Conservation (phyloP, 2,888 invertebrate species). For the Leptarthrus brevirostris region DNA sequence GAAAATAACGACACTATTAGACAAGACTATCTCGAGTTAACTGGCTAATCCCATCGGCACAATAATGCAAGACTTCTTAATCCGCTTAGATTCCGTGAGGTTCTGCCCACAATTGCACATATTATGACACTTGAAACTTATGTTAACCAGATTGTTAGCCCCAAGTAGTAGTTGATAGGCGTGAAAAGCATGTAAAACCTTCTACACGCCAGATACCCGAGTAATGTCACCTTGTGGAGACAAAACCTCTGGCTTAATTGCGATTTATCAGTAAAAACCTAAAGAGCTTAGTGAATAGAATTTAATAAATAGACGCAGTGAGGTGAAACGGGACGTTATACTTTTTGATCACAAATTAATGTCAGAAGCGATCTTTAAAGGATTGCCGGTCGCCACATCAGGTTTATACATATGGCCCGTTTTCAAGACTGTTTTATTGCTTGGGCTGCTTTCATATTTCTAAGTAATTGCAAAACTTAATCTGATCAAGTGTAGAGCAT, state of each 20-base stretch:
- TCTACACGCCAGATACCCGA: conserved; percentile 11
- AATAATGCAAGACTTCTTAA: neutral
- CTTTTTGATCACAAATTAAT: neutral
- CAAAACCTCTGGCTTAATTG: conserved; percentile 33
- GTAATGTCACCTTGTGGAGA: conserved; percentile 12
- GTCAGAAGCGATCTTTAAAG: neutral
- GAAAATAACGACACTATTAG: conserved; percentile 41
- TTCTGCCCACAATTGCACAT: conserved; percentile 2
- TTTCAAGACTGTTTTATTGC: neutral
- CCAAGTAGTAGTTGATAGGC: neutral
- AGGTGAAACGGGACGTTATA: conserved; percentile 24
- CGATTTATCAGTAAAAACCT: conserved; percentile 17
- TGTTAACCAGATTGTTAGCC: conserved; percentile 14
- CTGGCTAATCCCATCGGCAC: neutral
- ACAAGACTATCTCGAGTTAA: neutral
- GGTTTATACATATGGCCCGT: neutral
- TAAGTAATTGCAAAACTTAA: conserved; percentile 25
- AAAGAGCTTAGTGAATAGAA: conserved; percentile 34
- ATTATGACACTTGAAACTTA: conserved; percentile 23
- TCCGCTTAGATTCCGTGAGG: neutral
- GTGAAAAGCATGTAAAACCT: conserved; percentile 11
- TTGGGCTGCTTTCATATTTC: neutral
- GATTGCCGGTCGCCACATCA: neutral
- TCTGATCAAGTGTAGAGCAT: conserved; percentile 25
- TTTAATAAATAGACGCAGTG: conserved; percentile 31